Conservation (phyloP, 92 coral and sea anemone genomes). For the Palythoa caribaeorum region DNA sequence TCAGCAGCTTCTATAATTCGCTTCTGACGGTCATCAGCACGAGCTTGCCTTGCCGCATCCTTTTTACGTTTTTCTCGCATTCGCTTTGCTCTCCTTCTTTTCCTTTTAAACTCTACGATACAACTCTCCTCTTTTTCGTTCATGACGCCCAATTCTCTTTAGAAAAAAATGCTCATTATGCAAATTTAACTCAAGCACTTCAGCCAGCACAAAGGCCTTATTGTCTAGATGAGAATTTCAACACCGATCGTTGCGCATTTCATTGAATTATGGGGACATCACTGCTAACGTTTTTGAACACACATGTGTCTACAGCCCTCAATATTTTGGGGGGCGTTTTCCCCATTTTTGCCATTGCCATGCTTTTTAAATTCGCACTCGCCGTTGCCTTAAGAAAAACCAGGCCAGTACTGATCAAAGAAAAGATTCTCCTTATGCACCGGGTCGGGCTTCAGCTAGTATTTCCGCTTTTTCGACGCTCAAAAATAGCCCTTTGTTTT, state of each 20-base stretch:
- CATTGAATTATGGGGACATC: background rate
- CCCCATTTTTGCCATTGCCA: background rate
- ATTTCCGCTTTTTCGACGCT: background rate
- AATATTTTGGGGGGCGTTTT: background rate
- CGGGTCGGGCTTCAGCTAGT: background rate
- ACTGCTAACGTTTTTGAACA: background rate
- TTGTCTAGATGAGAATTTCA: constrained; percentile 4
- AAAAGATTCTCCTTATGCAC: constrained; percentile 3
- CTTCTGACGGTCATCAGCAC: constrained; percentile 13
- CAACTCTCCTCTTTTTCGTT: background rate
- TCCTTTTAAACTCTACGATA: background rate
- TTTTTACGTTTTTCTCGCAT: constrained; percentile 39
- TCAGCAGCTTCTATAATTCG: too few relatives aligned
- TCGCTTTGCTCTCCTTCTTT: constrained; percentile 21
- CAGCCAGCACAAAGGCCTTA: constrained; percentile 26
- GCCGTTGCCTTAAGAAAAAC: background rate
- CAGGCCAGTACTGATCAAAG: background rate
- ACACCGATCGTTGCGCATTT: background rate
- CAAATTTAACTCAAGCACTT: constrained; percentile 35
- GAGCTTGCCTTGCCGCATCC: constrained; percentile 18
- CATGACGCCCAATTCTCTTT: background rate
- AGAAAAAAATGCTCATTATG: background rate
- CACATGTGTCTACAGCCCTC: constrained; percentile 6
- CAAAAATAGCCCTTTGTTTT: constrained; percentile 16
- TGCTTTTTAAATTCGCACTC: background rate